A percentile compares a stretch with the other conserved stretches of the same genome.
These are phyloP conservation scores for Artemia franciscana DNA, from an alignment of 1,140 invertebrate genomes.

Conservation along the genomic window DNA sequence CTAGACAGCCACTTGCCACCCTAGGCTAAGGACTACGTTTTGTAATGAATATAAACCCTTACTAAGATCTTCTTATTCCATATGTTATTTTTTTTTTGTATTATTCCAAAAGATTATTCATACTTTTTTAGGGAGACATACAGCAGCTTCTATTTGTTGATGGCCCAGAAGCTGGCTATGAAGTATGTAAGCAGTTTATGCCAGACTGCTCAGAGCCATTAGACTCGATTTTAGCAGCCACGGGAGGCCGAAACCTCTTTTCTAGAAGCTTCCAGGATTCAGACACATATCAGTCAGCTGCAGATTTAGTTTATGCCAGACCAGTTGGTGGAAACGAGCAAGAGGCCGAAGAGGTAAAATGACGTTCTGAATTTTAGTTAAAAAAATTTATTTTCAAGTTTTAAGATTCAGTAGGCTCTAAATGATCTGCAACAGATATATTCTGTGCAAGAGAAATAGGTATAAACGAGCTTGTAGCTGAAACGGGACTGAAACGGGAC, in stretches of 20 bases:
- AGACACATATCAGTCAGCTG: not conserved
- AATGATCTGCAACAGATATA: too few relatives aligned
- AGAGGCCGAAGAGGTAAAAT: not conserved
- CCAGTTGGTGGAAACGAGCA: not conserved
- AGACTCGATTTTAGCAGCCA: not conserved
- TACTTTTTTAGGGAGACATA: conserved; percentile 36
- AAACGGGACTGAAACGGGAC: too few relatives aligned
- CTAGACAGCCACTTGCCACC: too few relatives aligned
- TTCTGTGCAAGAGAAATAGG: too few relatives aligned
- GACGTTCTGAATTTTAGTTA: not conserved
- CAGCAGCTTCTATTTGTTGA: conserved; percentile 44
- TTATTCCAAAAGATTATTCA: too few relatives aligned
- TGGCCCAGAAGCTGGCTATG: conserved; percentile 50
- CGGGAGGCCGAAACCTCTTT: not conserved
- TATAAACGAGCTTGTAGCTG: too few relatives aligned
- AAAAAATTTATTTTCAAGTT: too few relatives aligned
- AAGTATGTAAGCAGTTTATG: conserved; percentile 38
- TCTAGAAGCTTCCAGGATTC: not conserved
- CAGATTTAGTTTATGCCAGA: conserved; percentile 2
- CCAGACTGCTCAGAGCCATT: conserved; percentile 31
- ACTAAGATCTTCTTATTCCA: too few relatives aligned
- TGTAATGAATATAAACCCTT: too few relatives aligned
- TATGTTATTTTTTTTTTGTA: too few relatives aligned
- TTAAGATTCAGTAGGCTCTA: too few relatives aligned
- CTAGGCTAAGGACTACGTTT: too few relatives aligned